These are phyloP conservation scores for Chymomyza costata DNA, from an alignment of 1,140 invertebrate genomes.

Conservation along the genomic window DNA sequence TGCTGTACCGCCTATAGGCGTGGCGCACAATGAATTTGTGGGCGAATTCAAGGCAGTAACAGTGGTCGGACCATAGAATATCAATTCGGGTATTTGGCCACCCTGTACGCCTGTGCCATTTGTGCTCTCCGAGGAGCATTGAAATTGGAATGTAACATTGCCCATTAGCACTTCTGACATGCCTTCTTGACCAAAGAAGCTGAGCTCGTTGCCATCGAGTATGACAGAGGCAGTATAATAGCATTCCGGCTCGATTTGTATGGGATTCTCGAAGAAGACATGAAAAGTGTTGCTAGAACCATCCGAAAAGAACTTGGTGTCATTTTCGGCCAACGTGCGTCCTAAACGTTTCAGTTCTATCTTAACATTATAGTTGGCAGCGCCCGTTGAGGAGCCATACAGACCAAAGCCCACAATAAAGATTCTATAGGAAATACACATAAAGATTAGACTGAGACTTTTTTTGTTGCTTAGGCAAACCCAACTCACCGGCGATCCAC, in stretches of 20 bases:
- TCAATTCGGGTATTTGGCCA: constrained; percentile 94
- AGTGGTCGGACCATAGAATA: constrained; percentile 89
- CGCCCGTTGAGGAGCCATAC: constrained; percentile 93
- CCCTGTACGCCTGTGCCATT: constrained; percentile 96
- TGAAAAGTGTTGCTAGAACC: constrained; percentile 95
- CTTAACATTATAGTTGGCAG: constrained; percentile 92
- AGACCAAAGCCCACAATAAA: constrained; percentile 95
- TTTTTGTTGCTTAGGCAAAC: constrained; percentile 54
- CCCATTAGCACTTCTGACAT: constrained; percentile 92
- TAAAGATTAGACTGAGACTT: no score
- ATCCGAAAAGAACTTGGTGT: constrained; percentile 94
- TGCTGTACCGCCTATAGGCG: constrained; percentile 40
- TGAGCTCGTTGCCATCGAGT: constrained; percentile 91
- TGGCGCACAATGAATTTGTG: constrained; percentile 60
- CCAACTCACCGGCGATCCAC: constrained; percentile 81
- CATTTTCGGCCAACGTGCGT: constrained; percentile 89
- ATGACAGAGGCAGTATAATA: constrained; percentile 94
- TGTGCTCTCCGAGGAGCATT: constrained; percentile 94
- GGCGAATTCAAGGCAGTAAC: constrained; percentile 63
- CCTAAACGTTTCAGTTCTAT: constrained; percentile 92
- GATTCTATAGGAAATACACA: constrained; percentile 78
- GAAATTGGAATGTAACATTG: constrained; percentile 94
- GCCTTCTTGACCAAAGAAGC: constrained; percentile 96
- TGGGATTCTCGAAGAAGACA: constrained; percentile 94
- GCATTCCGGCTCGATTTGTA: constrained; percentile 92